Evolutionary conservation across 2,888 invertebrate species (phyloP).

Genomic region (Conistra vaccinii): DNA sequence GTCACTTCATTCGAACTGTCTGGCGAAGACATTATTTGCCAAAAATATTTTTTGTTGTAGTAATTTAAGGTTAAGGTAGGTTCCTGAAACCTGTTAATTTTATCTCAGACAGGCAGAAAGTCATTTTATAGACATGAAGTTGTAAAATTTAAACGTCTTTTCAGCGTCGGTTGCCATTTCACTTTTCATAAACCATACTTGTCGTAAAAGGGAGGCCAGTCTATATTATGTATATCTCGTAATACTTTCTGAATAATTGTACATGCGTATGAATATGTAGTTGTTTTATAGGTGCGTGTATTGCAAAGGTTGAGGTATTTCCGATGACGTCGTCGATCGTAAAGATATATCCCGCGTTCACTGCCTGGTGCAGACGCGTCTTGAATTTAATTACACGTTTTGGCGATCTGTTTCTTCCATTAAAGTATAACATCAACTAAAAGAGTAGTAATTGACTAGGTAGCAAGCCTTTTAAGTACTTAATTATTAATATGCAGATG

Average conservation of each 20-base stretch:
- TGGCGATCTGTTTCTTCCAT: slow-evolving; percentile 10
- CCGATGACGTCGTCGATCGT: slow-evolving; percentile 43
- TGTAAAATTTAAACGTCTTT: background rate
- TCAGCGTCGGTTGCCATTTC: background rate
- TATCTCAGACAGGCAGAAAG: too few relatives aligned
- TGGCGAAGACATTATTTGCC: background rate
- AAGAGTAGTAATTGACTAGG: background rate
- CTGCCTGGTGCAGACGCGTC: slow-evolving; percentile 9
- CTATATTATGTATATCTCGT: slow-evolving; percentile 12
- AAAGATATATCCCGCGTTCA: slow-evolving; percentile 24
- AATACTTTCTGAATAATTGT: slow-evolving; percentile 22
- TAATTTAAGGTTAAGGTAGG: too few relatives aligned
- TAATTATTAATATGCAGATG: background rate
- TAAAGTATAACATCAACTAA: background rate
- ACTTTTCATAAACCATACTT: slow-evolving; percentile 4
- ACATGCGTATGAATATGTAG: slow-evolving; percentile 17
- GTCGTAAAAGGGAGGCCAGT: background rate
- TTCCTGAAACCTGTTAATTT: background rate
- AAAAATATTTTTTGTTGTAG: background rate
- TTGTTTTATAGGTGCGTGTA: slow-evolving; percentile 5
- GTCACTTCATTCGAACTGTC: background rate
- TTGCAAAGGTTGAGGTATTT: slow-evolving; percentile 38
- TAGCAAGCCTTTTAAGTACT: background rate
- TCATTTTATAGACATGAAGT: background rate
- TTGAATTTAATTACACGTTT: slow-evolving; percentile 30